Conservation (phyloP, 2,888 invertebrate genomes). For the Xestia rhomboidea region DNA sequence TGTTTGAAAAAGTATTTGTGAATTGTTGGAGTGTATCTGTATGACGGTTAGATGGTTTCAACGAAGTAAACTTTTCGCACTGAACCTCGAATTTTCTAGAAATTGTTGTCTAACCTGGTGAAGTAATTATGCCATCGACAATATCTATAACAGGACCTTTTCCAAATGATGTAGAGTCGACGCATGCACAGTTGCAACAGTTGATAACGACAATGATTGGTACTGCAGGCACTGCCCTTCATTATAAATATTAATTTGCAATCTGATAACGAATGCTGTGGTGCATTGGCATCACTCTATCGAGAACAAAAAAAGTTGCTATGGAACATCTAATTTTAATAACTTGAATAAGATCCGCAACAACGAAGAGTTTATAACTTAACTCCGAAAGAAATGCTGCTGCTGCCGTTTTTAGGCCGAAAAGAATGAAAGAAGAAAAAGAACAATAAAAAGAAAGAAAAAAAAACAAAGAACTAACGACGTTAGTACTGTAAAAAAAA, state of each 20-base stretch:
- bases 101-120: neutral
- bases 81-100: neutral
- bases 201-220: constrained; percentile 12
- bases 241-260: constrained; percentile 11
- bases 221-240: neutral
- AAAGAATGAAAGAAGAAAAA: too few relatives aligned
- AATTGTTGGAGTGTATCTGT: neutral
- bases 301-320: constrained; percentile 7
- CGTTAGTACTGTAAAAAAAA: too few relatives aligned
- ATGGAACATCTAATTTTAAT: neutral
- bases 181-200: neutral
- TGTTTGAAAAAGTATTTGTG: too few relatives aligned
- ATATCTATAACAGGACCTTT: neutral
- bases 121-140: neutral
- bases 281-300: constrained; percentile 17
- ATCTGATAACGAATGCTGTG: constrained; percentile 11
- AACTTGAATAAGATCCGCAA: too few relatives aligned
- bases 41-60: neutral
- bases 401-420: too few relatives aligned
- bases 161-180: constrained; percentile 2
- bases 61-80: neutral
- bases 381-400: too few relatives aligned
- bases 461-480: too few relatives aligned
- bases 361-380: too few relatives aligned
- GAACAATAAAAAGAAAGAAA: too few relatives aligned